A percentile compares a stretch with the other conserved stretches of the same genome.
Conservation (phyloP, 2,113 vertebrate species). For the Erinaceus europaeus region DNA sequence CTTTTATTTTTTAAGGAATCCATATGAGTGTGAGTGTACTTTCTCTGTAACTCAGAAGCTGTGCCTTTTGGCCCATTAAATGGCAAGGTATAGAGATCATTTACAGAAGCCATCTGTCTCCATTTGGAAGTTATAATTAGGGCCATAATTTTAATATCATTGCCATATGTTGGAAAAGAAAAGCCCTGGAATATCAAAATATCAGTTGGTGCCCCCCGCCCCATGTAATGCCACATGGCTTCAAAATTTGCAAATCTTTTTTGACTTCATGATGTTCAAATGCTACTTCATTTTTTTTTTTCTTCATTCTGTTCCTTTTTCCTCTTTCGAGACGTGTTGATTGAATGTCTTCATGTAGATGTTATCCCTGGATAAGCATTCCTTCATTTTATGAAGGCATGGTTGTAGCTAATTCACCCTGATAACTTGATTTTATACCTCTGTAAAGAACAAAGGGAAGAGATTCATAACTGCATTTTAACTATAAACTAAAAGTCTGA, state of each 20-base stretch:
- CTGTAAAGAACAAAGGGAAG: not conserved
- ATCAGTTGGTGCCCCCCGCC: not conserved
- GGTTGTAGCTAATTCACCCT: no score
- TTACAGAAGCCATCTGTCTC: constrained; percentile 45
- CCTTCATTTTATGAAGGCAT: constrained; percentile 26
- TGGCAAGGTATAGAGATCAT: constrained; percentile 45
- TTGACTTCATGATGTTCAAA: not conserved
- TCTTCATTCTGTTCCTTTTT: not conserved
- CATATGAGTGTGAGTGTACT: not conserved
- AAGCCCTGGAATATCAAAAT: not conserved
- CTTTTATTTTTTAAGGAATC: not conserved
- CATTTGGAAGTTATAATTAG: constrained; percentile 57
- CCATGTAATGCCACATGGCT: not conserved
- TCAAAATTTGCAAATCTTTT: constrained; percentile 35
- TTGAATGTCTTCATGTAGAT: not conserved
- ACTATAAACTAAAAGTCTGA: not conserved
- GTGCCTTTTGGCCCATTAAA: constrained; percentile 31
- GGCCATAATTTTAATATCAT: constrained; percentile 56
- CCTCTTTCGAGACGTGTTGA: no score
- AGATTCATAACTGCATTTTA: not conserved
- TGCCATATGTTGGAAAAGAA: constrained; percentile 28
- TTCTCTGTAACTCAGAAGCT: constrained; percentile 54
- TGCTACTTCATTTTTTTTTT: not conserved
- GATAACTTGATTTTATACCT: no score
- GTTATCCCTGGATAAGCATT: not conserved